Evolutionary conservation across 2,888 invertebrate species (phyloP).

Genomic region (Lasius fuliginosus): DNA sequence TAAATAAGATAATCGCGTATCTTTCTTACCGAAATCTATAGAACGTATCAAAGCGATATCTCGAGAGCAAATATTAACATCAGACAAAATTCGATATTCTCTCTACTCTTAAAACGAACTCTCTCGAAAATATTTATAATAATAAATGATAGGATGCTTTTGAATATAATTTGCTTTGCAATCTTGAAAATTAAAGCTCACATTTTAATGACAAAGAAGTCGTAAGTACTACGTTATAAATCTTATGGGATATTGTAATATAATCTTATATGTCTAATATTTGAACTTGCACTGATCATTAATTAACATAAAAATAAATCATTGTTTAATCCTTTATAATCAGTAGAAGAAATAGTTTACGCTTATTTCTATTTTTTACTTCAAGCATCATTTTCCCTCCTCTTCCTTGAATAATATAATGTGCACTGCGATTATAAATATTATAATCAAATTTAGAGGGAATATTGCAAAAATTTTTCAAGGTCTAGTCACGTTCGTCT

Average conservation of each 20-base stretch:
- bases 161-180: neutral
- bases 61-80: conserved; percentile 37
- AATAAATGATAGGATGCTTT: neutral
- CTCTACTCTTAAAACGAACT: neutral
- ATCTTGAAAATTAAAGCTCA: neutral
- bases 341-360: neutral
- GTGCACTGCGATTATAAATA: neutral
- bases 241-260: neutral
- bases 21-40: conserved; percentile 56
- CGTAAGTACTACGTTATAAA: neutral
- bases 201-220: neutral
- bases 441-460: neutral
- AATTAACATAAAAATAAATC: neutral
- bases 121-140: neutral
- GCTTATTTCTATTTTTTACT: neutral
- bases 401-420: neutral
- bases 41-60: conserved; percentile 44
- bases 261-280: neutral
- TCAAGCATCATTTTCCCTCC: neutral
- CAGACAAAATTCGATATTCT: neutral
- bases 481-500: neutral
- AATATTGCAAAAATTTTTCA: conserved; percentile 5
- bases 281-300: neutral
- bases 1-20: conserved; percentile 63
- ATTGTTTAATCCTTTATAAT: neutral